phyloP scores from a whole-genome alignment of 2,797 vertebrate genomes.

The Darevskia mixta region DNA sequence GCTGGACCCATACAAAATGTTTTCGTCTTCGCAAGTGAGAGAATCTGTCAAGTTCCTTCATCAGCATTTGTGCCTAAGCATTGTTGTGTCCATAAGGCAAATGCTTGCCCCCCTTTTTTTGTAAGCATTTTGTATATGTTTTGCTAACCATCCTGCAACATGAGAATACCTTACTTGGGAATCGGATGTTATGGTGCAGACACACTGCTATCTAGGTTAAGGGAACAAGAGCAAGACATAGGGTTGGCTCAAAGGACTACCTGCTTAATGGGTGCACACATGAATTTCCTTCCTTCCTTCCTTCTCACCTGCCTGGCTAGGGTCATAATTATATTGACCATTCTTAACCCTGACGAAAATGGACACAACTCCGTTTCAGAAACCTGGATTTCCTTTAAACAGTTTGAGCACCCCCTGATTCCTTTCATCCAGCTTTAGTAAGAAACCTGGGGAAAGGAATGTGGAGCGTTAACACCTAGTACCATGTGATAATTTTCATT shows the following conservation, averaged over 20 bases:
- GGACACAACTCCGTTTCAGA: neutral
- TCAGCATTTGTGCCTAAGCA: neutral
- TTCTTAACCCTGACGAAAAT: neutral
- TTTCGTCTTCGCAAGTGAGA: neutral
- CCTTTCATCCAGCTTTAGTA: neutral
- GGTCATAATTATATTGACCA: neutral
- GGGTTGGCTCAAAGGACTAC: neutral
- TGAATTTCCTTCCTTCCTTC: neutral
- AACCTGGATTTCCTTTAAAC: neutral
- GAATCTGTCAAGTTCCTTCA: neutral
- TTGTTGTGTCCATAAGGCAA: neutral
- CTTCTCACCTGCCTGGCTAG: neutral
- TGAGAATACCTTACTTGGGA: neutral
- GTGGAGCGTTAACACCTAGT: neutral
- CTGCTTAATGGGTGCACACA: neutral
- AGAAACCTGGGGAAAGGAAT: neutral
- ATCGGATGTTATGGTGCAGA: neutral
- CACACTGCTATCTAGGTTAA: neutral
- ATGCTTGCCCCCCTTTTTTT: neutral
- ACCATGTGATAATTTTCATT: neutral
- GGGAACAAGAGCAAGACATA: neutral
- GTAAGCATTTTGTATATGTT: neutral
- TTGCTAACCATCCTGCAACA: neutral
- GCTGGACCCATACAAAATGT: neutral
- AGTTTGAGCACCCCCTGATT: neutral